These are phyloP conservation scores for Nannobrachium achirus DNA, from an alignment of 2,113 vertebrate species.

Conservation along the genomic window DNA sequence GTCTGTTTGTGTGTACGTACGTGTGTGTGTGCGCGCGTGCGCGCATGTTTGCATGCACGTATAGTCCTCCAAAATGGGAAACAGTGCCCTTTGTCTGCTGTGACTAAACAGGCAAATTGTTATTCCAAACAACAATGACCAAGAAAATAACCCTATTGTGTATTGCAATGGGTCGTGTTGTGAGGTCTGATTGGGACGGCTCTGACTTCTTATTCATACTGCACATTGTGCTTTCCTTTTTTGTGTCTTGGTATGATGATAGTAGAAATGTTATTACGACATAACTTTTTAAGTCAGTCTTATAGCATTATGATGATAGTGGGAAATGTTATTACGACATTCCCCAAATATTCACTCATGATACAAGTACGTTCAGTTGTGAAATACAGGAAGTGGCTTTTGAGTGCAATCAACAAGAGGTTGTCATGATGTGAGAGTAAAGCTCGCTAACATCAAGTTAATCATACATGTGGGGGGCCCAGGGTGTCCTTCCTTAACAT, in stretches of 20 bases:
- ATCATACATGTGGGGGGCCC: constrained; percentile 40
- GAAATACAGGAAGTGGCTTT: constrained; percentile 25
- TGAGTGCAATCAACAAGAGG: neutral
- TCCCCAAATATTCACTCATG: neutral
- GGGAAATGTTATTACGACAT: neutral
- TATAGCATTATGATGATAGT: too few relatives aligned
- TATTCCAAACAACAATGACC: constrained; percentile 27
- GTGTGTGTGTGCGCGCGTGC: constrained; percentile 8
- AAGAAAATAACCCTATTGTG: constrained; percentile 22
- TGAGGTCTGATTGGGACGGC: constrained; percentile 2
- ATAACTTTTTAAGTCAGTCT: too few relatives aligned
- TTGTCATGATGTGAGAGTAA: neutral
- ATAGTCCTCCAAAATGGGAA: constrained; percentile 4
- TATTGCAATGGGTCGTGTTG: constrained; percentile 4
- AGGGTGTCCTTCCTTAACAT: neutral
- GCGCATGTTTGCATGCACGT: constrained; percentile 22
- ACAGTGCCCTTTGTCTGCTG: constrained; percentile 50
- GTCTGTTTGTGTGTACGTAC: neutral
- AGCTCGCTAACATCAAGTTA: constrained; percentile 53
- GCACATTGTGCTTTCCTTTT: neutral
- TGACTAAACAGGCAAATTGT: constrained; percentile 39
- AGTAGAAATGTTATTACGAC: neutral
- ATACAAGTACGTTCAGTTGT: neutral
- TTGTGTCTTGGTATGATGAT: neutral
- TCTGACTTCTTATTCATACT: neutral